These are phyloP conservation scores for Platorchestia sp. DNA, from an alignment of 1,140 invertebrate species.

Conservation along the genomic window DNA sequence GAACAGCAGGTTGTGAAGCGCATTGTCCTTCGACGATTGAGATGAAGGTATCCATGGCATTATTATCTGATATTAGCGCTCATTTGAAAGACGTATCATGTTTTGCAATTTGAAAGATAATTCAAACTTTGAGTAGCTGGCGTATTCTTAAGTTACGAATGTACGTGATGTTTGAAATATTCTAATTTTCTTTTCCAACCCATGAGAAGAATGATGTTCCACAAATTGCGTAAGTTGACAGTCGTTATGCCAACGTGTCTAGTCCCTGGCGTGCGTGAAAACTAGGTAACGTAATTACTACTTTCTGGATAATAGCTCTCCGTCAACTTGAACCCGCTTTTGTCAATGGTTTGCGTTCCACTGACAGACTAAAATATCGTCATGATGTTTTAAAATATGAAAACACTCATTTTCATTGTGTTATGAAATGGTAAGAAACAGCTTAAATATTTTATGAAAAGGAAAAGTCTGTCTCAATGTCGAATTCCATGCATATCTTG, in stretches of 20 bases:
- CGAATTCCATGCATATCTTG: neutral
- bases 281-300: too few relatives aligned
- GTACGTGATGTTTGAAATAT: neutral
- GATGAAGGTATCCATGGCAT: neutral
- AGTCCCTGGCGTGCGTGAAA: too few relatives aligned
- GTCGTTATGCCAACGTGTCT: neutral
- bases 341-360: neutral
- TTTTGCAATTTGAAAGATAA: neutral
- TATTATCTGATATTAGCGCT: neutral
- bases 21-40: neutral
- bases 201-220: neutral
- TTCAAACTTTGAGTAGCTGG: neutral
- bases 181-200: neutral
- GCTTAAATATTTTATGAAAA: neutral
- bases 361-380: neutral
- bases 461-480: neutral
- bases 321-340: too few relatives aligned
- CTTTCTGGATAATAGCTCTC: too few relatives aligned
- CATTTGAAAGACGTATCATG: neutral
- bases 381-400: neutral
- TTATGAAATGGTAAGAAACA: neutral
- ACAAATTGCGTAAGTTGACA: neutral
- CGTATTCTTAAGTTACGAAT: neutral
- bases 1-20: conserved; percentile 14
- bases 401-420: neutral